A percentile compares a stretch with the other conserved stretches of the same genome.
Conservation (phyloP, 2,797 vertebrate species). For the Agapornis canus region DNA sequence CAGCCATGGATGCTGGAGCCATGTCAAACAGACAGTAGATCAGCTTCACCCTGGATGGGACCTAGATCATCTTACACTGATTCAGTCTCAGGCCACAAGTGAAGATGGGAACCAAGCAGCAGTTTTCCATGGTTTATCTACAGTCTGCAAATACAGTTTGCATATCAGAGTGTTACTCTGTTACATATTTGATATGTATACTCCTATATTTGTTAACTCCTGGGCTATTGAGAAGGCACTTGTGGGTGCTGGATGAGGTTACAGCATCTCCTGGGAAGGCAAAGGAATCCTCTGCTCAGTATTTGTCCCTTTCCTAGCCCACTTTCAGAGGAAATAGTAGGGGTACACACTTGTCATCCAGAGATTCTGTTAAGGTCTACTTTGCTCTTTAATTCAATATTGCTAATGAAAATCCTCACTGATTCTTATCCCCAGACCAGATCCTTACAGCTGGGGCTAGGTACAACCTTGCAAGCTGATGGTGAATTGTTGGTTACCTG, state of each 20-base stretch:
- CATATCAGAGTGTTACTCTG: background rate
- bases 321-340: background rate
- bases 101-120: background rate
- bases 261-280: background rate
- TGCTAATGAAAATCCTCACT: background rate
- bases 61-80: background rate
- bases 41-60: background rate
- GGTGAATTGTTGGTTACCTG: background rate
- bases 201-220: background rate
- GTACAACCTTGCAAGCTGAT: background rate
- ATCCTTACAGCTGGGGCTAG: background rate
- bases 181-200: background rate
- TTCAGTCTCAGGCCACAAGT: background rate
- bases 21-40: background rate
- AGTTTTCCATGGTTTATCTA: background rate
- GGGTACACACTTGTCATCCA: background rate
- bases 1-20: background rate
- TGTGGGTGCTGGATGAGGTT: background rate
- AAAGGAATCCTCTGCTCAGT: background rate
- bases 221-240: background rate
- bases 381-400: background rate
- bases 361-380: background rate
- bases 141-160: background rate
- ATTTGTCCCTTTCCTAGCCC: background rate
- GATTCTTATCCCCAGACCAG: background rate